Percentiles rank a stretch among this genome's conserved stretches.
Evolutionary conservation across 2,888 invertebrate genomes (phyloP).

Genomic region (Rhimphoctona megacephalus): DNA sequence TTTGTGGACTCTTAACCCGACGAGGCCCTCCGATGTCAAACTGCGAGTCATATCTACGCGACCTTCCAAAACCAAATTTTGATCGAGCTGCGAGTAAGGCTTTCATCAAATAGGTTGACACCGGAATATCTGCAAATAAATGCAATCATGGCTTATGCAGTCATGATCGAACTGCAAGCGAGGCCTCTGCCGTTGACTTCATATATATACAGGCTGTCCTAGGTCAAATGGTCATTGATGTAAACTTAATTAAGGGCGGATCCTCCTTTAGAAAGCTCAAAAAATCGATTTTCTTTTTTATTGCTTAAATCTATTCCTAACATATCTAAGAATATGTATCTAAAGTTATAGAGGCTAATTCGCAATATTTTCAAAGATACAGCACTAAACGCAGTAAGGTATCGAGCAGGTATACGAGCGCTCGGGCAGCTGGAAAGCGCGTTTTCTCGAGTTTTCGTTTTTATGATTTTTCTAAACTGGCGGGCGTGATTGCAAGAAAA

Average conservation of each 20-base stretch:
- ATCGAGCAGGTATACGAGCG: no score
- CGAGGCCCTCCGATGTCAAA: not conserved
- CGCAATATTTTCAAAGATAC: no score
- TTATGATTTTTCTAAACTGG: no score
- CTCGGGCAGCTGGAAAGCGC: no score
- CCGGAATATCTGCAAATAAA: not conserved
- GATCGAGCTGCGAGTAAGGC: not conserved
- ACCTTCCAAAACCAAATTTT: not conserved
- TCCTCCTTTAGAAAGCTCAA: no score
- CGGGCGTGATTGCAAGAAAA: no score
- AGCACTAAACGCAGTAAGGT: no score
- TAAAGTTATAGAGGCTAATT: no score
- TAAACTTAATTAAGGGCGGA: not conserved
- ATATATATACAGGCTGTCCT: not conserved
- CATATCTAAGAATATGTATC: no score
- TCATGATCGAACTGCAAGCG: not conserved
- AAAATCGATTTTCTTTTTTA: no score
- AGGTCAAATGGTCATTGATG: not conserved
- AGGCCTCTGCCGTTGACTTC: not conserved
- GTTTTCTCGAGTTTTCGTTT: no score
- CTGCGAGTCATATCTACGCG: not conserved
- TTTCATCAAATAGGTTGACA: not conserved
- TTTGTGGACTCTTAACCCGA: constrained; percentile 5
- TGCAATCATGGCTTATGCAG: not conserved
- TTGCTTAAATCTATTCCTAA: no score